Conservation (phyloP, 2,113 vertebrate species). For the Microcebus tavaratra region DNA sequence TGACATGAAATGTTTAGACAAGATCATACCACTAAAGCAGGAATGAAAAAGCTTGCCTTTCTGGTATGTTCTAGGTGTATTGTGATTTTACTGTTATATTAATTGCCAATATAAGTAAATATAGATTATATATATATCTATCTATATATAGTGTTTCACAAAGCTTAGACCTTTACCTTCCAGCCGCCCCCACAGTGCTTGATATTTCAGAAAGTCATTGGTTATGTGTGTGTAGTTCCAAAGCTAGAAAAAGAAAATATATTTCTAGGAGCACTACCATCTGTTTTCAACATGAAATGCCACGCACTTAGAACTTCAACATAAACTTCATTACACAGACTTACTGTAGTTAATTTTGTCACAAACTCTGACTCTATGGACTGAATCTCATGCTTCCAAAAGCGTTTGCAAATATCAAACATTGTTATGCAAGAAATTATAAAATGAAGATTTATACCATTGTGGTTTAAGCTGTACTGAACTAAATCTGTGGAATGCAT, state of each 20-base stretch:
- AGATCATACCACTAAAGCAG: constrained; percentile 87
- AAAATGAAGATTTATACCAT: constrained; percentile 91
- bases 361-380: constrained; percentile 89
- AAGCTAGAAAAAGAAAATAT: constrained; percentile 88
- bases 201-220: constrained; percentile 80
- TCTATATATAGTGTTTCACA: constrained; percentile 89
- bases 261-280: constrained; percentile 90
- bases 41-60: constrained; percentile 82
- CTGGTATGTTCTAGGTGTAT: constrained; percentile 91
- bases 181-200: constrained; percentile 89
- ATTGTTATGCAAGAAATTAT: constrained; percentile 93
- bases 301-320: constrained; percentile 78
- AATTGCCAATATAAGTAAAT: constrained; percentile 89
- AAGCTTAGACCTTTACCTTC: constrained; percentile 89
- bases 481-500: constrained; percentile 98
- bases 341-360: constrained; percentile 86
- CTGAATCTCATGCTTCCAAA: constrained; percentile 89
- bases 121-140: constrained; percentile 88
- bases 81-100: constrained; percentile 94
- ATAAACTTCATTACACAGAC: constrained; percentile 87
- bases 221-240: constrained; percentile 83
- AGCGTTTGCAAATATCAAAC: constrained; percentile 90
- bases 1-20: constrained; percentile 86
- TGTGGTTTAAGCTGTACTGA: constrained; percentile 92
- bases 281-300: constrained; percentile 81